These are phyloP conservation scores for Platygyra sinensis DNA, from an alignment of 64 coral and sea anemone genomes.

Conservation along the genomic window DNA sequence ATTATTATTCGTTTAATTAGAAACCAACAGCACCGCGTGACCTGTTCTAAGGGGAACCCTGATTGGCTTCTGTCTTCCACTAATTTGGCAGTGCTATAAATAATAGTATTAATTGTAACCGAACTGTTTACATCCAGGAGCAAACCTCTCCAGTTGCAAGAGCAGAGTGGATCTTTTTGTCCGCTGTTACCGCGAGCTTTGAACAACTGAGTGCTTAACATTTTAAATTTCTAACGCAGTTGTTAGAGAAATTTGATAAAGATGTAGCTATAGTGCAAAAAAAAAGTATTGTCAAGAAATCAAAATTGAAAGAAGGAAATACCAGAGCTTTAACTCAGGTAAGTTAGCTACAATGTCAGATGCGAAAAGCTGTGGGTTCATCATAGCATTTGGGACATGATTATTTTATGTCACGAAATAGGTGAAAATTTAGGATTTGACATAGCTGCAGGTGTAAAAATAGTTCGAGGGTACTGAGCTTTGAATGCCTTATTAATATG, in stretches of 20 bases:
- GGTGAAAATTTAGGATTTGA: too few relatives aligned
- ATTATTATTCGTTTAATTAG: neutral
- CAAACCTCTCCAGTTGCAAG: neutral
- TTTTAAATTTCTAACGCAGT: neutral
- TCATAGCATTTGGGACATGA: too few relatives aligned
- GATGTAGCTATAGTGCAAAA: neutral
- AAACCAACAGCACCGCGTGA: slow-evolving; percentile 7
- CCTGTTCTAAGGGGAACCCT: slow-evolving; percentile 2
- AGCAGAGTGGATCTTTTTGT: neutral
- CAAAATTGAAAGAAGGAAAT: neutral
- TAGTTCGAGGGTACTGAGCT: too few relatives aligned
- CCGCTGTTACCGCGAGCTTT: neutral
- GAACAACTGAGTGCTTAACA: too few relatives aligned
- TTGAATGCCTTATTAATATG: too few relatives aligned
- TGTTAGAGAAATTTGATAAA: neutral
- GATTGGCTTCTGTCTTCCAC: neutral
- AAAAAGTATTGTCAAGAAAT: neutral
- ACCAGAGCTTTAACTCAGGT: neutral
- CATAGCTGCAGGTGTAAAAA: too few relatives aligned
- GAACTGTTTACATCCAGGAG: neutral
- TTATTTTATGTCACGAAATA: too few relatives aligned
- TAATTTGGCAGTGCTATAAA: neutral
- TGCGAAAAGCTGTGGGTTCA: neutral
- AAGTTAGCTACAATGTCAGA: neutral
- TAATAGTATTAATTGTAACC: neutral